phyloP scores from a whole-genome alignment of 2,797 vertebrate genomes.

The Myotis daubentonii region DNA sequence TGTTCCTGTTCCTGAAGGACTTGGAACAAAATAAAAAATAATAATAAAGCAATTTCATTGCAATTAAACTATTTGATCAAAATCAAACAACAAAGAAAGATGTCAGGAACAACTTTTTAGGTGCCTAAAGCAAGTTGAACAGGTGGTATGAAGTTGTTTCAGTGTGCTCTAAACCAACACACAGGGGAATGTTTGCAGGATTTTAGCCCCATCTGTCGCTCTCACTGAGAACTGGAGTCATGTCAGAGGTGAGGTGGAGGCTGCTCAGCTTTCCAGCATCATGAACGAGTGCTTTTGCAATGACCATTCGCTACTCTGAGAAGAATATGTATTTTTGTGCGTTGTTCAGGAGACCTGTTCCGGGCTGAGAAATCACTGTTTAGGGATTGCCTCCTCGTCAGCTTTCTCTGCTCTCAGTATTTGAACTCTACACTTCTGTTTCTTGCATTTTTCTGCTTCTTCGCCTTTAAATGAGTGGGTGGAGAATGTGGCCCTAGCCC shows the following conservation, averaged over 20 bases:
- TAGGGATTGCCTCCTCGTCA: background rate
- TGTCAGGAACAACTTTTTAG: background rate
- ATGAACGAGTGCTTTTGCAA: background rate
- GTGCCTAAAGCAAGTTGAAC: background rate
- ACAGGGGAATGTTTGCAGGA: too few relatives aligned
- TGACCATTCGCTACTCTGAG: background rate
- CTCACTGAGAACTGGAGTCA: rapidly evolving
- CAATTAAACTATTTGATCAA: background rate
- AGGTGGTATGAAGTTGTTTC: rapidly evolving
- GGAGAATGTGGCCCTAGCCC: background rate
- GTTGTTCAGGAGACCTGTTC: background rate
- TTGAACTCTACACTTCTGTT: background rate
- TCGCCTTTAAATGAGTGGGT: background rate
- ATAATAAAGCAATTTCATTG: background rate
- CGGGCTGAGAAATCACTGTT: background rate
- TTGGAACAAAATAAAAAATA: background rate
- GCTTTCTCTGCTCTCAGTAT: background rate
- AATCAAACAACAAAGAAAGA: background rate
- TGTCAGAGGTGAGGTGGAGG: background rate
- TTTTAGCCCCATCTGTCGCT: background rate
- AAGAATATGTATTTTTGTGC: background rate
- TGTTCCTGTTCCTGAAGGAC: background rate
- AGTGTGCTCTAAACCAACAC: background rate
- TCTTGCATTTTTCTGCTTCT: background rate
- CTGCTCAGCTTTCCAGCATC: background rate